Evolutionary conservation across 2,888 invertebrate species (phyloP).

Genomic region (Diabrotica balteata): DNA sequence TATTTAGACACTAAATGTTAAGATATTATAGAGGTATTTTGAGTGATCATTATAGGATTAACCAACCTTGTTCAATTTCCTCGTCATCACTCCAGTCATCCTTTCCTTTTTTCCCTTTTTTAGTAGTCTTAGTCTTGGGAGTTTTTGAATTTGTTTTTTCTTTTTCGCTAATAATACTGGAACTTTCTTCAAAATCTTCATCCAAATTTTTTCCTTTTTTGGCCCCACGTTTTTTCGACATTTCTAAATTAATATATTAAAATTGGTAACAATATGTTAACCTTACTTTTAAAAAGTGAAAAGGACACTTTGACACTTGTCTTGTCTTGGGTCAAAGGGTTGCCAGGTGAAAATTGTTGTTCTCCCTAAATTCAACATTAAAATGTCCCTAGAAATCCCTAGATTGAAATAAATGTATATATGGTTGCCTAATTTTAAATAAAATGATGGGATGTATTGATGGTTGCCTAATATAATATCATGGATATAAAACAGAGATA

Average conservation of each 20-base stretch:
- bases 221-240: slow-evolving; percentile 69
- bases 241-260: slow-evolving; percentile 43
- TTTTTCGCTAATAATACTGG: slow-evolving; percentile 49
- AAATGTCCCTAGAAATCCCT: no score
- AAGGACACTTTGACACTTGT: no score
- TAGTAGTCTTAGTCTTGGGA: slow-evolving; percentile 61
- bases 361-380: no score
- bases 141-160: slow-evolving; percentile 60
- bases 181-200: slow-evolving; percentile 61
- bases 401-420: no score
- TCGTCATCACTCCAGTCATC: slow-evolving; percentile 55
- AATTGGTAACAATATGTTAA: slow-evolving; percentile 9
- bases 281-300: not conserved
- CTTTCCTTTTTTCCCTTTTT: slow-evolving; percentile 59
- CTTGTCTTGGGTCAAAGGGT: no score
- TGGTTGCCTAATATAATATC: no score
- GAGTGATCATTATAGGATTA: not conserved
- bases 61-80: slow-evolving; percentile 50
- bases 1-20: no score
- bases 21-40: no score
- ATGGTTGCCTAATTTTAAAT: no score
- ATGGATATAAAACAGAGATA: no score
- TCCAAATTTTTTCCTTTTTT: slow-evolving; percentile 67
- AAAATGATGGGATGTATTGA: no score
- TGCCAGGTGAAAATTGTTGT: no score